Base-by-base conservation (phyloP, 2,113 vertebrate species). In the Aphyosemion australe region DNA sequence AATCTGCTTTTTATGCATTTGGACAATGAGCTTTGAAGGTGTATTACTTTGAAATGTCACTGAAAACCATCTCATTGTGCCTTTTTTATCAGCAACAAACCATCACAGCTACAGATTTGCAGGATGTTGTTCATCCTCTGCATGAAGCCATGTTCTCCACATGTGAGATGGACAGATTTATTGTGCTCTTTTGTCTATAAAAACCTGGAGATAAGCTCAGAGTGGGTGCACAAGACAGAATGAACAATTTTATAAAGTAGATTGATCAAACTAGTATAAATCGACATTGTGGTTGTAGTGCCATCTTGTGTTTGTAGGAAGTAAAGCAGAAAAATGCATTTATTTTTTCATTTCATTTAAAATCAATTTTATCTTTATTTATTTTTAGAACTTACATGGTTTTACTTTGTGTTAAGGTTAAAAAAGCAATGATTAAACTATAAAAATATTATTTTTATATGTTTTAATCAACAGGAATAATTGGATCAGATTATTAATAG, bases 261-360 rank as follows among this genome's bases (percentile, higher is more conserved):
- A 43, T 20, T 7, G 13, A 47, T 12, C 15, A 15, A 53, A 37
- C 4, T 37, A 6, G 34, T 46, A 62, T 32, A 67, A 67, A 11
- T 26, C n/a, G 4, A 78, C 57, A 12, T 61, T 82, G 53, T 39
- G 45, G 43, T 42, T 66, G 19, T 63, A 85, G 57, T 88, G 90
- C 82, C 91, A 87, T 75, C 90, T 66, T 87, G 83, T 88, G 91
- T 65, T 75, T 16, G 45, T 41, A 46, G 0, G 14, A 21, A 49
- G 48, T 52, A 78, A 50, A 5, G 6, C 45, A 65, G 1, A 6
- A 62, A 45, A 57, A 54, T 16, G 4, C 4, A 21, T 0, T 8
- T 1, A 2, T 9, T 47, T 18, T n/a, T 9, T 16, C 8, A 48
- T 26, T 26, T 26, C 26, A 26, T 26, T 26, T 26, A 16, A 53